These are phyloP conservation scores for Cryptophagus acutangulus DNA, from an alignment of 2,888 invertebrate genomes.

Conservation along the genomic window DNA sequence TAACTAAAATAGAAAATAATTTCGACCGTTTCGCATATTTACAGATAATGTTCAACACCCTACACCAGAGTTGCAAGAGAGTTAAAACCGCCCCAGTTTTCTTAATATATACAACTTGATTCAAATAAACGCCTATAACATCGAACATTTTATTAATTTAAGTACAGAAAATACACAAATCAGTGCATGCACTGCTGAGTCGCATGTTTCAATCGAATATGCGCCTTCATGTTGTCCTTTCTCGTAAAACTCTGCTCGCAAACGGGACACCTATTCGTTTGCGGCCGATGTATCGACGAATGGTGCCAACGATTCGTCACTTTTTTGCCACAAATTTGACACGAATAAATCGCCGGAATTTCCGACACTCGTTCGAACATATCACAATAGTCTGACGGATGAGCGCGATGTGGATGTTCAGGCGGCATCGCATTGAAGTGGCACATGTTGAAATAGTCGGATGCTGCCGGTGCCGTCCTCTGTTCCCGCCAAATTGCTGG, in stretches of 20 bases:
- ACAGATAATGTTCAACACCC: too few species aligned
- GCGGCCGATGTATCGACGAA: conserved; percentile 60
- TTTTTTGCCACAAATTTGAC: conserved; percentile 60
- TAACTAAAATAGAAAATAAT: too few species aligned
- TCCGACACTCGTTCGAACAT: conserved; percentile 38
- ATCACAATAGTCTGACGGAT: conserved; percentile 36
- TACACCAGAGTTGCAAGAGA: too few species aligned
- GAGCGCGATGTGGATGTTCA: conserved; percentile 4
- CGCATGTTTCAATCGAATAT: conserved; percentile 61
- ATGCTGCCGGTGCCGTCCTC: conserved; percentile 17
- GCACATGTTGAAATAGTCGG: background rate
- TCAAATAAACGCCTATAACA: too few species aligned
- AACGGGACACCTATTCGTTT: conserved; percentile 58
- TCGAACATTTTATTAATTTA: too few species aligned
- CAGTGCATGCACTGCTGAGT: too few species aligned
- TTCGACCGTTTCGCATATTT: too few species aligned
- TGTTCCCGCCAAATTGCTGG: conserved; percentile 42
- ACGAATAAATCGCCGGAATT: conserved; percentile 51
- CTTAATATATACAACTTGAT: too few species aligned
- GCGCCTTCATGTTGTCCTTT: conserved; percentile 64
- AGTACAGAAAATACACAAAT: too few species aligned
- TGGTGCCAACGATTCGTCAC: conserved; percentile 66
- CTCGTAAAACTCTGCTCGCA: conserved; percentile 53
- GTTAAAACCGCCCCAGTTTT: too few species aligned
- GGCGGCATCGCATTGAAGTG: conserved; percentile 8